Evolutionary conservation across 2,888 invertebrate genomes (phyloP).

Genomic region (Lasioglossum oenotherae): DNA sequence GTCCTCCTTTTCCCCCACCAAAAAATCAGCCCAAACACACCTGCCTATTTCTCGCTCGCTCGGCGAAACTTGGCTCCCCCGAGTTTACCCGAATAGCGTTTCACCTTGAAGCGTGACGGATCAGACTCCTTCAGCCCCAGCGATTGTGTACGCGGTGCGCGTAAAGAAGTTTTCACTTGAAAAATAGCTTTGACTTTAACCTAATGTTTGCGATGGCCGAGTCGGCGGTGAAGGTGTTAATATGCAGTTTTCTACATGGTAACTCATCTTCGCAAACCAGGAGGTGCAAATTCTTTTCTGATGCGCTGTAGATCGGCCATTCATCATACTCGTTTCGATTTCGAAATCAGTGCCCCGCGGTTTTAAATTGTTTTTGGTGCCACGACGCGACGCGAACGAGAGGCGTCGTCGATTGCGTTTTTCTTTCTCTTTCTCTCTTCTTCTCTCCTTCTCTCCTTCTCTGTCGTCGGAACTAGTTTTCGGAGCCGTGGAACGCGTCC

Average conservation of each 20-base stretch:
- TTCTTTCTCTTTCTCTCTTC: background rate
- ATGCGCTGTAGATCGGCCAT: background rate
- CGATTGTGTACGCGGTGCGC: too few species aligned
- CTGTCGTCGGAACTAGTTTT: slow-evolving; percentile 33
- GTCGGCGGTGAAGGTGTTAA: background rate
- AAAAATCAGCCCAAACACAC: too few species aligned
- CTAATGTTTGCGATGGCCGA: too few species aligned
- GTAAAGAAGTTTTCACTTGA: too few species aligned
- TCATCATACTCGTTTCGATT: slow-evolving; percentile 19
- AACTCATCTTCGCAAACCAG: background rate
- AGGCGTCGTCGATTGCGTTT: slow-evolving; percentile 11
- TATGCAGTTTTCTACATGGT: background rate
- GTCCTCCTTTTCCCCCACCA: too few species aligned
- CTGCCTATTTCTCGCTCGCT: too few species aligned
- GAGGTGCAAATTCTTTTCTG: background rate
- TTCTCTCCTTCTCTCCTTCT: background rate
- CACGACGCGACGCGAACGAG: slow-evolving; percentile 17
- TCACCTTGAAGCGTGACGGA: too few species aligned
- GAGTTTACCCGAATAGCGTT: too few species aligned
- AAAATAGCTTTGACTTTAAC: background rate
- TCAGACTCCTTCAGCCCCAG: too few species aligned
- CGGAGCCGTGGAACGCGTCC: slow-evolving; percentile 31
- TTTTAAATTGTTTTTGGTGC: slow-evolving; percentile 17
- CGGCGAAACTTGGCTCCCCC: too few species aligned
- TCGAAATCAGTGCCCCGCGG: slow-evolving; percentile 34